Conservation (phyloP, 2,113 vertebrate species). For the Leptodactylus fuscus region DNA sequence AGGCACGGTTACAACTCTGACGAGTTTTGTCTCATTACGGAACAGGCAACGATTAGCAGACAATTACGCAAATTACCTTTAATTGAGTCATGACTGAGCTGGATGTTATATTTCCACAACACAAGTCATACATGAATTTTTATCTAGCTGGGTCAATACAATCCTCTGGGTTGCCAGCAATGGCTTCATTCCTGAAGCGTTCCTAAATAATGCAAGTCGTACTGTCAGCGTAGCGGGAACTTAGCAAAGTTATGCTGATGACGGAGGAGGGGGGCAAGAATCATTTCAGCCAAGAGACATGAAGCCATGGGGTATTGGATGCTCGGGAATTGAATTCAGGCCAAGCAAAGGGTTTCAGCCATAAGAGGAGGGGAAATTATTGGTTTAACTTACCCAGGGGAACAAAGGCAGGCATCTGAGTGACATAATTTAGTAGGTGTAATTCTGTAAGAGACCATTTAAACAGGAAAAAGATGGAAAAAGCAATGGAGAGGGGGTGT, state of each 20-base stretch:
- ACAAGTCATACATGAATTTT: slow-evolving; percentile 68
- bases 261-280: slow-evolving; percentile 72
- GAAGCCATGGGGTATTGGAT: slow-evolving; percentile 60
- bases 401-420: slow-evolving; percentile 64
- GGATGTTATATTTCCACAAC: slow-evolving; percentile 73
- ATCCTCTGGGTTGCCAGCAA: slow-evolving; percentile 66
- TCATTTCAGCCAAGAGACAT: slow-evolving; percentile 73
- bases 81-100: slow-evolving; percentile 76
- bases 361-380: slow-evolving; percentile 65
- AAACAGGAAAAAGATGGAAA: slow-evolving; percentile 65
- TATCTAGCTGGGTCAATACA: slow-evolving; percentile 70
- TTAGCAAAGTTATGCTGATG: slow-evolving; percentile 74
- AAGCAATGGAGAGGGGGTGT: slow-evolving; percentile 62
- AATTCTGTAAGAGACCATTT: slow-evolving; percentile 60
- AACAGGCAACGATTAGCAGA: slow-evolving; percentile 73
- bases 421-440: slow-evolving; percentile 64
- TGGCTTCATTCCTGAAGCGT: slow-evolving; percentile 66
- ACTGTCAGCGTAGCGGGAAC: slow-evolving; percentile 72
- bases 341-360: slow-evolving; percentile 62
- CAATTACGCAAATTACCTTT: slow-evolving; percentile 74
- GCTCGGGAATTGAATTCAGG: slow-evolving; percentile 63
- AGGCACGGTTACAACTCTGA: slow-evolving; percentile 67
- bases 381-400: slow-evolving; percentile 65
- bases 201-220: slow-evolving; percentile 68
- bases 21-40: slow-evolving; percentile 72